Evolutionary conservation across 2,888 invertebrate genomes (phyloP), one percentile per base, ranked within the genome.

Genomic region (Leptopterna dolabrata): DNA sequence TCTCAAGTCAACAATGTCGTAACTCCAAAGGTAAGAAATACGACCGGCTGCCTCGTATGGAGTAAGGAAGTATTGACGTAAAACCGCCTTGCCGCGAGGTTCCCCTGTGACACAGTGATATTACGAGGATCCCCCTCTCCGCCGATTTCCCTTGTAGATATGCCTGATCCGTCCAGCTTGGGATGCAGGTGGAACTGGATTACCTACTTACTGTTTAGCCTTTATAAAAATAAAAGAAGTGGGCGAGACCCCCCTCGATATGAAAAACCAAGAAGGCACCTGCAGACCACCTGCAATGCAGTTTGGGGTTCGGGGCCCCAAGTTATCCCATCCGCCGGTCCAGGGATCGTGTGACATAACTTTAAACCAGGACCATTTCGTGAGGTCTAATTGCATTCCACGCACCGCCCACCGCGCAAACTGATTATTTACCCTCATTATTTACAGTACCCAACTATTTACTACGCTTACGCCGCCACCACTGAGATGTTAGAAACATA

Each of bases 201-300:
- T 63, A 19, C 63, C 63, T 11, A 63, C 24, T 63, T 63, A 63
- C 63, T 11, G 24, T 63, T 63, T 63, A 63, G 24, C 24, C 78
- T 24, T 19, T 45, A 27, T 45, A 78, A 76, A 78, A 78, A 45
- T 43, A 36, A 36, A 16, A 27, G 78, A 41, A 14, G 30, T 29
- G 36, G n/a, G n/a, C n/a, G 14, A 19, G 24, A 24, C 41, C 27
- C 19, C 45, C 27, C 19, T 27, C 27, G 78, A 78, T 78, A 78
- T 78, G 78, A 78, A 78, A n/a, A 78, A 78, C 78, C 78, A 78
- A 78, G 78, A 45, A 78, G 45, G 78, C 83, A 83, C 83, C 83
- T 83, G 83, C 83, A 83, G 83, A 41, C 83, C 83, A 83, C 83
- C 83, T 83, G 83, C 83, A 83, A 83, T 83, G 83, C 83, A 83